phyloP scores from a whole-genome alignment of 2,113 vertebrate species.

The Neopipo cinnamomea region DNA sequence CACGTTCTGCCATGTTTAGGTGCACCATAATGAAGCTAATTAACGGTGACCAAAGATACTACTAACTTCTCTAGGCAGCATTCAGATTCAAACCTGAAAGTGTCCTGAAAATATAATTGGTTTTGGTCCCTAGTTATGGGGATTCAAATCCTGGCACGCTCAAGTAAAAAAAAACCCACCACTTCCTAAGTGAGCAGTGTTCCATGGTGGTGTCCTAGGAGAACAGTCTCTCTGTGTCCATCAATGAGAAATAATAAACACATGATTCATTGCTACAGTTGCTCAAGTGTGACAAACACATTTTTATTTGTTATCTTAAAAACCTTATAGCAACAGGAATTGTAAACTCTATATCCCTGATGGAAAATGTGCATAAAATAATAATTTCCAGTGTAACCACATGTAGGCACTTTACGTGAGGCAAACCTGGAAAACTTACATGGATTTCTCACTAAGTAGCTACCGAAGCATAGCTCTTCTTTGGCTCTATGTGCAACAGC shows the following conservation, averaged over 20 bases:
- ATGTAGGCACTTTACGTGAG: not conserved
- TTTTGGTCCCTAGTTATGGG: rapidly evolving
- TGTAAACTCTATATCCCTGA: not conserved
- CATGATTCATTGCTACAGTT: not conserved
- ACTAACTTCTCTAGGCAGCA: not conserved
- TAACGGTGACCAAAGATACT: not conserved
- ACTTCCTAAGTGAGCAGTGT: not conserved
- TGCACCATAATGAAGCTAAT: not conserved
- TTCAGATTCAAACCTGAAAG: not conserved
- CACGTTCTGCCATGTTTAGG: not conserved
- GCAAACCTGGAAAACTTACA: not conserved
- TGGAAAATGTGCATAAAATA: not conserved
- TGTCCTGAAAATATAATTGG: not conserved
- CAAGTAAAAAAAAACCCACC: not conserved
- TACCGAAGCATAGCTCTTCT: not conserved
- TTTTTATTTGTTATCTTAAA: not conserved
- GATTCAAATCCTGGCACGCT: not conserved
- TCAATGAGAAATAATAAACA: not conserved
- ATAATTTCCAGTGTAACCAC: not conserved
- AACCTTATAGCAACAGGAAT: not conserved
- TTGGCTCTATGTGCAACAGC: not conserved
- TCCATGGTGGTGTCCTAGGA: not conserved
- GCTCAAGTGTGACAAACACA: not conserved
- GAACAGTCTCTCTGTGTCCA: not conserved
- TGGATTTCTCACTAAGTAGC: not conserved